Evolutionary conservation across 2,113 vertebrate genomes (phyloP).

Genomic region (Capra hircus): DNA sequence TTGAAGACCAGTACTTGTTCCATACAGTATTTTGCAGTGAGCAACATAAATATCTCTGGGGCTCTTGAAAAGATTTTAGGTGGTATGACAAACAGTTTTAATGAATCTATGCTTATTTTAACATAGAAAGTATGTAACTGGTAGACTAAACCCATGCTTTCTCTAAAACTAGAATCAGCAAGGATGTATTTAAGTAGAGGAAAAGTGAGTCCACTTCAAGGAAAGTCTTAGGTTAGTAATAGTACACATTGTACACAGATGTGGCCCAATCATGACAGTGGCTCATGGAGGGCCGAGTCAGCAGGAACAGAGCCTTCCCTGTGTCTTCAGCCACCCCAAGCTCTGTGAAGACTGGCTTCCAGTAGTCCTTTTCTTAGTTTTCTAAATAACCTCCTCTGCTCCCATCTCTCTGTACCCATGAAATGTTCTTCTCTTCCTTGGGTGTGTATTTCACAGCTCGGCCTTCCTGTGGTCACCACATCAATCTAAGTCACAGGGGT

Average conservation of each 20-base stretch:
- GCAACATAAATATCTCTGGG: not conserved
- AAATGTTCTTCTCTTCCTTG: not conserved
- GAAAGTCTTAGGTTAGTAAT: not conserved
- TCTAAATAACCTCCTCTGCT: not conserved
- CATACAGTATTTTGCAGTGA: not conserved
- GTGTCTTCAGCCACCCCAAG: not conserved
- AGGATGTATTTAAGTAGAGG: not conserved
- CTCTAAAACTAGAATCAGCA: not conserved
- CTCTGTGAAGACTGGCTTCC: not conserved
- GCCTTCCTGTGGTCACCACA: not conserved
- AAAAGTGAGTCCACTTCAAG: not conserved
- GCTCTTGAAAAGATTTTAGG: not conserved
- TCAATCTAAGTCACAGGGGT: rapidly evolving
- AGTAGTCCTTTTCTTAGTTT: not conserved
- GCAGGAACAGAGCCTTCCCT: not conserved
- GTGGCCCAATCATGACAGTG: rapidly evolving
- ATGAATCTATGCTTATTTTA: not conserved
- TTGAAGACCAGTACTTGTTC: not conserved
- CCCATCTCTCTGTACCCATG: not conserved
- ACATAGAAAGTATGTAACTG: not conserved
- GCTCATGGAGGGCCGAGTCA: rapidly evolving
- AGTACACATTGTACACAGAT: not conserved
- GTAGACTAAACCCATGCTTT: not conserved
- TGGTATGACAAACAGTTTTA: not conserved
- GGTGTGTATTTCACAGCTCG: not conserved